A percentile compares a stretch with the other conserved stretches of the same genome.
Evolutionary conservation across 92 coral and sea anemone genomes (phyloP).

Genomic region (Montipora capitata): DNA sequence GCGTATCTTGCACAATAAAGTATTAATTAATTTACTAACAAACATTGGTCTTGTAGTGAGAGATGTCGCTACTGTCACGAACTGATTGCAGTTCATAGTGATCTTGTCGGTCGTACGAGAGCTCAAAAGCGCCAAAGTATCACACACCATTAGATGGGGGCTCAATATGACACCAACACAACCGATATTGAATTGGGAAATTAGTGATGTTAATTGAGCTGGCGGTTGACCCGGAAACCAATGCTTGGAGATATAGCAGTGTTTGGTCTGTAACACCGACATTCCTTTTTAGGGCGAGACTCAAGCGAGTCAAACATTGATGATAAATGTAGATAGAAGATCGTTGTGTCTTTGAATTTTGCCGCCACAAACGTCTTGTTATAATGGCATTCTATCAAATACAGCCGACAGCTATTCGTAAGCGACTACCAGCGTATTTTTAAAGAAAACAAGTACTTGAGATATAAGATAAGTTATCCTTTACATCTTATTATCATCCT

Average conservation of each 20-base stretch:
- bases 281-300: background rate
- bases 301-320: background rate
- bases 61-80: background rate
- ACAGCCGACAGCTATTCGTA: too few relatives aligned
- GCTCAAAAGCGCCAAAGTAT: background rate
- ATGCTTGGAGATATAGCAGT: slow-evolving; percentile 10
- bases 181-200: background rate
- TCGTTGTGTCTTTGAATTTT: background rate
- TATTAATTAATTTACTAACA: background rate
- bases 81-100: background rate
- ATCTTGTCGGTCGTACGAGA: background rate
- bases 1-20: background rate
- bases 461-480: too few relatives aligned
- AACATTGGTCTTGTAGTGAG: too few relatives aligned
- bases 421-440: too few relatives aligned
- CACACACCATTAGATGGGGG: background rate
- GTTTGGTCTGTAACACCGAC: slow-evolving; percentile 15
- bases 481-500: too few relatives aligned
- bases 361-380: too few relatives aligned
- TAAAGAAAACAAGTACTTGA: too few relatives aligned
- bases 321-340: background rate
- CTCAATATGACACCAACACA: background rate
- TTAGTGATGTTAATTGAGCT: background rate
- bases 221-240: background rate
- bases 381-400: too few relatives aligned